phyloP scores from a whole-genome alignment of 2,113 vertebrate species.

The Ceyx margarethae region DNA sequence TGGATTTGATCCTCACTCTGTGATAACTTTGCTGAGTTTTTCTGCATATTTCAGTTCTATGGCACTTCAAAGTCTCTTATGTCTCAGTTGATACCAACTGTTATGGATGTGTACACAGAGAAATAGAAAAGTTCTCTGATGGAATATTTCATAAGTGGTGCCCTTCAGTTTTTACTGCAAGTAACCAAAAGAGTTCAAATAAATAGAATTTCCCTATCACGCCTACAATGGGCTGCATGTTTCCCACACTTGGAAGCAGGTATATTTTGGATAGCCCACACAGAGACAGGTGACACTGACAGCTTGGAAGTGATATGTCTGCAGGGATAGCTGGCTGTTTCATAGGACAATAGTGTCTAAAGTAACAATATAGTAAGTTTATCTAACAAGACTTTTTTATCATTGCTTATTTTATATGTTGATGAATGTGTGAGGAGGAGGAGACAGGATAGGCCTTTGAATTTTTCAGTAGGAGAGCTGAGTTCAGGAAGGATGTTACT shows the following conservation, averaged over 20 bases:
- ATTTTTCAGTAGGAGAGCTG: neutral
- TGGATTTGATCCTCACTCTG: neutral
- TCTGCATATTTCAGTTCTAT: neutral
- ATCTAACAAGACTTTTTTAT: neutral
- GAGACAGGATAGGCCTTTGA: neutral
- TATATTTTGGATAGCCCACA: neutral
- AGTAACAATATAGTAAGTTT: neutral
- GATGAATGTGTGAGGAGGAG: neutral
- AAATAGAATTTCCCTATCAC: neutral
- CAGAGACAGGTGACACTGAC: neutral
- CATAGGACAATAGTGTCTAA: neutral
- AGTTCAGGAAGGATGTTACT: neutral
- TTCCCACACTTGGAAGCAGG: neutral
- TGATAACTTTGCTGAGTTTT: neutral
- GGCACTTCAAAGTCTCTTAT: neutral
- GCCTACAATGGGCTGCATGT: neutral
- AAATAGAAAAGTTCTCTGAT: neutral
- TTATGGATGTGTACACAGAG: neutral
- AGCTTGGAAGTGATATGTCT: neutral
- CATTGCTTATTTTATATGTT: neutral
- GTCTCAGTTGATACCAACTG: neutral
- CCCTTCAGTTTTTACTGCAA: conserved; percentile 9
- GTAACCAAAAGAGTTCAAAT: neutral
- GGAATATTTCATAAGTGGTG: neutral
- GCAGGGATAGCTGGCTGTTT: neutral